Evolutionary conservation across 2,888 invertebrate genomes (phyloP).

Genomic region (Caenorhabditis panamensis): DNA sequence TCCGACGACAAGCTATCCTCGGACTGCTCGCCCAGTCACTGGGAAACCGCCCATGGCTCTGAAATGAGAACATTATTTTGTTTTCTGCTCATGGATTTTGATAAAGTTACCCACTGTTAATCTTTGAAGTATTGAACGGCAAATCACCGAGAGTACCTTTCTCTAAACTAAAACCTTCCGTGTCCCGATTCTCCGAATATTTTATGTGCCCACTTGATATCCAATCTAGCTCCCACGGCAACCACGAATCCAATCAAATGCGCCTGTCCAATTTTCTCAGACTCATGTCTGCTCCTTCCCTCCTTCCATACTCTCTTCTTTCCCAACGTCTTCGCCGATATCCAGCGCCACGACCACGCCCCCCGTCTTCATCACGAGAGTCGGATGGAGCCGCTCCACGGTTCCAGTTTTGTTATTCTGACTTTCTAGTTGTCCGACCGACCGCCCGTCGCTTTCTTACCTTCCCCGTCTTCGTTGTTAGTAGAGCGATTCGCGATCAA

Average conservation of each 20-base stretch:
- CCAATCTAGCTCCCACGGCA: conserved; percentile 42
- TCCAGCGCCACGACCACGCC: background rate
- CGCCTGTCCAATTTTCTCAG: conserved; percentile 46
- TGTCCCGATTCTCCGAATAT: too few relatives aligned
- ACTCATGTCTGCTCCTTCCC: conserved; percentile 1
- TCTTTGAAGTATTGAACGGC: too few relatives aligned
- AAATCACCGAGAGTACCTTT: too few relatives aligned
- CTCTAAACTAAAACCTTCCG: too few relatives aligned
- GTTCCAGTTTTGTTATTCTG: background rate
- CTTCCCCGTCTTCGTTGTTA: background rate
- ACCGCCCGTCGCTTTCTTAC: background rate
- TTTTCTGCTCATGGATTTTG: too few relatives aligned
- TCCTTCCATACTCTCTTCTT: background rate
- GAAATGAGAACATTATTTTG: too few relatives aligned
- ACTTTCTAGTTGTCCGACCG: background rate
- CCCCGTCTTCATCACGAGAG: background rate
- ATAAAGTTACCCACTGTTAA: too few relatives aligned
- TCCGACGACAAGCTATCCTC: conserved; percentile 22
- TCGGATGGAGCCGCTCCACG: background rate
- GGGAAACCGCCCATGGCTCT: background rate
- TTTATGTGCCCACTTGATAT: background rate
- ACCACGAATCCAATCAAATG: conserved; percentile 51
- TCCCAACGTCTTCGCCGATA: background rate
- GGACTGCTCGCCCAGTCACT: conserved; percentile 21
- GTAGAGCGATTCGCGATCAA: background rate